Evolutionary conservation across 2,113 vertebrate genomes (phyloP).

Genomic region (Nothocercus nigrocapillus): DNA sequence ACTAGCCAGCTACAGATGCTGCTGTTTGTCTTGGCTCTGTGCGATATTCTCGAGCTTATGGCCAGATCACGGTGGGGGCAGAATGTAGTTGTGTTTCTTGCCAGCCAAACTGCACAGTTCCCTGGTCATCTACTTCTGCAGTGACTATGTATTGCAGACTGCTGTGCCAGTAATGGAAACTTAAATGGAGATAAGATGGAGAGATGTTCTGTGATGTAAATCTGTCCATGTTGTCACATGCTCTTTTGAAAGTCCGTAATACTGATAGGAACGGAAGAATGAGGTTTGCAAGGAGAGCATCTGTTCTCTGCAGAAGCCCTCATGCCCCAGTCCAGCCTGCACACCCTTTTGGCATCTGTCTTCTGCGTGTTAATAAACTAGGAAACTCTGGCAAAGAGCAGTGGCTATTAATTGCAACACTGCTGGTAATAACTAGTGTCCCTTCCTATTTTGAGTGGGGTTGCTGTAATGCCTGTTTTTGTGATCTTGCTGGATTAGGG

Average conservation of each 20-base stretch:
- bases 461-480: neutral
- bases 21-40: neutral
- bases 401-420: neutral
- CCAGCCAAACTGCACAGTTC: neutral
- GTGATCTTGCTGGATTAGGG: neutral
- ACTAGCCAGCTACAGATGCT: neutral
- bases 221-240: neutral
- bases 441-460: neutral
- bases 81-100: neutral
- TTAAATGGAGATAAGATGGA: neutral
- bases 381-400: neutral
- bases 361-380: neutral
- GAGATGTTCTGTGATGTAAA: neutral
- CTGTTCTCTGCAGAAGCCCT: neutral
- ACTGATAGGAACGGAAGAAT: neutral
- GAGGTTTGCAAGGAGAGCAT: neutral
- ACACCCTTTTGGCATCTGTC: neutral
- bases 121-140: neutral
- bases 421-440: neutral
- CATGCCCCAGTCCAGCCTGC: neutral
- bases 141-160: neutral
- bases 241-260: neutral
- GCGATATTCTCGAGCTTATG: neutral
- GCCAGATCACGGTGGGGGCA: neutral
- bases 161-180: neutral